phyloP scores from a whole-genome alignment of 2,797 vertebrate species.

The Lateolabrax maculatus region DNA sequence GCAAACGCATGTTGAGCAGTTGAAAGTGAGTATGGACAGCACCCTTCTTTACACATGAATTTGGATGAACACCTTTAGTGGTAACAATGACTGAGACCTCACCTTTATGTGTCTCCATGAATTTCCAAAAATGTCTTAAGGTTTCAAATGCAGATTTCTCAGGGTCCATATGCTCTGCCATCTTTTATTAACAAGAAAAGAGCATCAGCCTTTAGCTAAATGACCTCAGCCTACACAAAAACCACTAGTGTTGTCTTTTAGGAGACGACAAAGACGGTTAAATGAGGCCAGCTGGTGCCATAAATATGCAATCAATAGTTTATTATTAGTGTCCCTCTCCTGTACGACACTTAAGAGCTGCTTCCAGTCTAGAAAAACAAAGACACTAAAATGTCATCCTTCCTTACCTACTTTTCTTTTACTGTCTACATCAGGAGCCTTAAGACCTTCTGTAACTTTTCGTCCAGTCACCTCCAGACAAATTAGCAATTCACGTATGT shows the following conservation, averaged over 20 bases:
- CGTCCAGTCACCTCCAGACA: too few relatives aligned
- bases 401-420: too few relatives aligned
- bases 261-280: background rate
- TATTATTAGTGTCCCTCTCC: background rate
- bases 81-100: background rate
- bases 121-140: too few relatives aligned
- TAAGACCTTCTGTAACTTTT: too few relatives aligned
- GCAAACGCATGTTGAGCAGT: background rate
- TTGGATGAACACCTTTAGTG: background rate
- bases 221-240: background rate
- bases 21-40: background rate
- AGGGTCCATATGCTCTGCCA: background rate
- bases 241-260: background rate
- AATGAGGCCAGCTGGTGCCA: conserved; percentile 13
- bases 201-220: background rate
- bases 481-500: too few relatives aligned
- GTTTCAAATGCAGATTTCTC: background rate
- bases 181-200: conserved; percentile 10
- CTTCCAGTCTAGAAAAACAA: background rate
- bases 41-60: background rate
- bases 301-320: conserved; percentile 3
- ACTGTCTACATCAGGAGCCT: too few relatives aligned
- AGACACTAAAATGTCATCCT: background rate
- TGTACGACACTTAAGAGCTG: background rate
- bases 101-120: too few relatives aligned